These are phyloP conservation scores for Epinotia bilunana DNA, from an alignment of 2,888 invertebrate genomes.

Conservation along the genomic window DNA sequence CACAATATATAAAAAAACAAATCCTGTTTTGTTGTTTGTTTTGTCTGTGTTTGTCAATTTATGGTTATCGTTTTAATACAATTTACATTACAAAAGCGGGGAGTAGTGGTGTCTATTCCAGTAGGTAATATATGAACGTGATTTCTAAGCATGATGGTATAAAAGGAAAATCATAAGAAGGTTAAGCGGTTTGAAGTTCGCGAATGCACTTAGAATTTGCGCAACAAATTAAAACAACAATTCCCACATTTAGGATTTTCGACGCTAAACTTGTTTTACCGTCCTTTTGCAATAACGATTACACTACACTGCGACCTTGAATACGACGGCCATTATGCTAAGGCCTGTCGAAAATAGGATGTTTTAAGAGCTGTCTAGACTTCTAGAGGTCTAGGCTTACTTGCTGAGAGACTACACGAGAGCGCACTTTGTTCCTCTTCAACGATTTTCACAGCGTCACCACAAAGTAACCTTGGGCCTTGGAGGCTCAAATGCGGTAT, in stretches of 20 bases:
- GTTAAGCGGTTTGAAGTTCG: constrained; percentile 31
- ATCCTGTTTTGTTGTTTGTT: no score
- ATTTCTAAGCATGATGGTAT: constrained; percentile 2
- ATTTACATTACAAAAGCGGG: constrained; percentile 1
- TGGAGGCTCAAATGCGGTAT: neutral
- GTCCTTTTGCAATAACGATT: constrained; percentile 47
- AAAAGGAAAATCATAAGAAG: constrained; percentile 10
- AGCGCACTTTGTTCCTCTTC: constrained; percentile 15
- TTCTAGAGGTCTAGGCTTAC: constrained; percentile 15
- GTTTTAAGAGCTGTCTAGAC: constrained; percentile 1
- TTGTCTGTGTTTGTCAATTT: no score
- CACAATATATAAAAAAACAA: neutral
- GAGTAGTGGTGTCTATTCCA: neutral
- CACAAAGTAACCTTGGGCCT: constrained; percentile 33
- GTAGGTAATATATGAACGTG: neutral
- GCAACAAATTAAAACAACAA: constrained; percentile 39
- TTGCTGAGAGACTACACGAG: neutral
- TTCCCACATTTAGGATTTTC: constrained; percentile 41
- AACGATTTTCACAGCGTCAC: constrained; percentile 20
- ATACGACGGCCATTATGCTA: constrained; percentile 9
- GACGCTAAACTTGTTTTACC: constrained; percentile 46
- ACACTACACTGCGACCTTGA: constrained; percentile 47
- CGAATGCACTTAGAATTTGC: constrained; percentile 36
- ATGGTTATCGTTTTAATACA: neutral
- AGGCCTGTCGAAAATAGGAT: constrained; percentile 1